Percentiles rank a stretch among this genome's conserved stretches.
Conservation (phyloP, 2,888 invertebrate species). For the Altica lythri region DNA sequence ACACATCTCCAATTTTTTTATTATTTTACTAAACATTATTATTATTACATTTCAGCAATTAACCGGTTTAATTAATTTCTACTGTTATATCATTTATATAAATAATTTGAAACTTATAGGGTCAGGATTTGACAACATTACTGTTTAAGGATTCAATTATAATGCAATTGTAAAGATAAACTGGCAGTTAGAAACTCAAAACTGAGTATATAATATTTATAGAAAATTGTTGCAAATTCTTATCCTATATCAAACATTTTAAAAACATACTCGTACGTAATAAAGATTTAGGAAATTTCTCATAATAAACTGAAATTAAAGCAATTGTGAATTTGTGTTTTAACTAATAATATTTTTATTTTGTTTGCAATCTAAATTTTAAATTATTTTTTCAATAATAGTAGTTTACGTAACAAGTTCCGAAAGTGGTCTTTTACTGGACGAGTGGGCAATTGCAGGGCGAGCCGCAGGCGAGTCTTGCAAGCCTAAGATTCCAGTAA, state of each 20-base stretch:
- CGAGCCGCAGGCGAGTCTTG: too few relatives aligned
- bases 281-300: neutral
- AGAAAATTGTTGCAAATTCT: slow-evolving; percentile 32
- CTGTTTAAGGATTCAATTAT: slow-evolving; percentile 6
- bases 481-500: too few relatives aligned
- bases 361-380: too few relatives aligned
- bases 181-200: neutral
- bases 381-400: too few relatives aligned
- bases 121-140: slow-evolving; percentile 24
- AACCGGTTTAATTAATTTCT: too few relatives aligned
- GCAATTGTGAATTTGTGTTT: too few relatives aligned
- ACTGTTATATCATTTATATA: too few relatives aligned
- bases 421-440: too few relatives aligned
- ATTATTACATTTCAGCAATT: slow-evolving; percentile 11
- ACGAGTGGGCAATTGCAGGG: too few relatives aligned
- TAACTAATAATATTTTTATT: too few relatives aligned
- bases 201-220: neutral
- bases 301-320: too few relatives aligned
- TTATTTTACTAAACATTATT: slow-evolving; percentile 9
- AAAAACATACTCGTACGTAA: slow-evolving; percentile 1
- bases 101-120: slow-evolving; percentile 10
- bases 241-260: slow-evolving; percentile 14
- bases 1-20: slow-evolving; percentile 30
- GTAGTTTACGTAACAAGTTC: too few relatives aligned
- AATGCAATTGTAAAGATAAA: slow-evolving; percentile 21